Percentiles rank a stretch among this genome's conserved stretches.
phyloP scores from a whole-genome alignment of 2,113 vertebrate genomes.

The Myotis brandtii region DNA sequence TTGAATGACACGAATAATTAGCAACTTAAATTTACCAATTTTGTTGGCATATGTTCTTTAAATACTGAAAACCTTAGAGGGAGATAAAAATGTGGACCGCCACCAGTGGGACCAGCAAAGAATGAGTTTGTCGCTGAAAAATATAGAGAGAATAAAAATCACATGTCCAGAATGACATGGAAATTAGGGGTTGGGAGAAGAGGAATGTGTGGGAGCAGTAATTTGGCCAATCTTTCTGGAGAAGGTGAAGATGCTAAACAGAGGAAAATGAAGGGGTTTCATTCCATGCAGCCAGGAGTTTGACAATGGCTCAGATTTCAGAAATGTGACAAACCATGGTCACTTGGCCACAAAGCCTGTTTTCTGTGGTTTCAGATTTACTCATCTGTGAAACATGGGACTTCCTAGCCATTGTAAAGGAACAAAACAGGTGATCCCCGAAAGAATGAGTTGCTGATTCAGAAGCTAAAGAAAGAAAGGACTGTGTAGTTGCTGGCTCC shows the following conservation, averaged over 20 bases:
- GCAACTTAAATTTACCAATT: neutral
- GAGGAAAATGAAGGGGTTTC: neutral
- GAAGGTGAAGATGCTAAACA: neutral
- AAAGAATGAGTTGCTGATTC: constrained; percentile 43
- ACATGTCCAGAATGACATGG: neutral
- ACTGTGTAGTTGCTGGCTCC: neutral
- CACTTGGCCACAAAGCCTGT: neutral
- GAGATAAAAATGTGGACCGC: neutral
- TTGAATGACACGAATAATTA: constrained; percentile 12
- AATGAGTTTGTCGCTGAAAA: neutral
- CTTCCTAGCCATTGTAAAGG: neutral
- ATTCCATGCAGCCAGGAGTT: neutral
- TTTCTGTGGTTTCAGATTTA: constrained; percentile 50
- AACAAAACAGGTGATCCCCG: neutral
- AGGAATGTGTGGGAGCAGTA: neutral
- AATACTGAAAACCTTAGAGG: neutral
- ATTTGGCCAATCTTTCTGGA: neutral
- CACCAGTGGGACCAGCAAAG: neutral
- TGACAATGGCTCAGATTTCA: neutral
- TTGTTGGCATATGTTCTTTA: neutral
- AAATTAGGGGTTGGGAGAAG: neutral
- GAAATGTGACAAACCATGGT: neutral
- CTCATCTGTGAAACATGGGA: constrained; percentile 40
- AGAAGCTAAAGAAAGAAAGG: constrained; percentile 23
- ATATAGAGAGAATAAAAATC: neutral